Evolutionary conservation across 2,888 invertebrate genomes (phyloP).

Genomic region (Rhodophaea formosa): DNA sequence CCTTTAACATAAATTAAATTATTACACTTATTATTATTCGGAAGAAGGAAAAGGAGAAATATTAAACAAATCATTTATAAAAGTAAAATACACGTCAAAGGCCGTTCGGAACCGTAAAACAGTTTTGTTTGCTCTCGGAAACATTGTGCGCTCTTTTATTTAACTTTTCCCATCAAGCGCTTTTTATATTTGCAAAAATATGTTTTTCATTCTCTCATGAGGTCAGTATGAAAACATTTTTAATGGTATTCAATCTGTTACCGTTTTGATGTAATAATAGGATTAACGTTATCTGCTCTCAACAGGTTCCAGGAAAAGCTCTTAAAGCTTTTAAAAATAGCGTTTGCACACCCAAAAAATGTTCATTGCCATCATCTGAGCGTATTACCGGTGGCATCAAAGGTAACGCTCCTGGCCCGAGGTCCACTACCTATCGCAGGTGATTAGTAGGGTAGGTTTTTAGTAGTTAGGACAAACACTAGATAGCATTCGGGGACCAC

Average conservation of each 20-base stretch:
- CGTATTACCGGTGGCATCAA: no score
- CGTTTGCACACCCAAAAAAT: not conserved
- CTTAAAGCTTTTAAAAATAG: not conserved
- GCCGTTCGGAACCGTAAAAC: slow-evolving; percentile 1
- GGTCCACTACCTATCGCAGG: no score
- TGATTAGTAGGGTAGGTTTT: no score
- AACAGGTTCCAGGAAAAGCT: slow-evolving; percentile 4
- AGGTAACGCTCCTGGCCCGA: no score
- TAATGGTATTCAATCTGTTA: slow-evolving; percentile 1
- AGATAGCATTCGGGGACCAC: no score
- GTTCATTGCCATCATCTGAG: no score
- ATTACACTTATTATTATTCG: slow-evolving; percentile 2
- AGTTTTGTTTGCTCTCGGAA: slow-evolving; percentile 31
- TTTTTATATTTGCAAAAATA: slow-evolving; percentile 32
- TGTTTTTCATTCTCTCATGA: slow-evolving; percentile 19
- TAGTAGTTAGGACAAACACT: no score
- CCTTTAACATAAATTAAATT: slow-evolving; percentile 9
- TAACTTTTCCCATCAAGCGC: slow-evolving; percentile 40
- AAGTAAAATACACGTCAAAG: slow-evolving; percentile 6
- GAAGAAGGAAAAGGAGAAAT: slow-evolving; percentile 4
- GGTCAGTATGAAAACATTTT: slow-evolving; percentile 18
- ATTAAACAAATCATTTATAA: not conserved
- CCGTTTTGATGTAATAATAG: not conserved
- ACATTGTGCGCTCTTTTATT: slow-evolving; percentile 32
- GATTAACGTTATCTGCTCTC: slow-evolving; percentile 12